These are phyloP conservation scores for Rhinolophus sinicus DNA, from an alignment of 2,113 vertebrate genomes.

Conservation along the genomic window DNA sequence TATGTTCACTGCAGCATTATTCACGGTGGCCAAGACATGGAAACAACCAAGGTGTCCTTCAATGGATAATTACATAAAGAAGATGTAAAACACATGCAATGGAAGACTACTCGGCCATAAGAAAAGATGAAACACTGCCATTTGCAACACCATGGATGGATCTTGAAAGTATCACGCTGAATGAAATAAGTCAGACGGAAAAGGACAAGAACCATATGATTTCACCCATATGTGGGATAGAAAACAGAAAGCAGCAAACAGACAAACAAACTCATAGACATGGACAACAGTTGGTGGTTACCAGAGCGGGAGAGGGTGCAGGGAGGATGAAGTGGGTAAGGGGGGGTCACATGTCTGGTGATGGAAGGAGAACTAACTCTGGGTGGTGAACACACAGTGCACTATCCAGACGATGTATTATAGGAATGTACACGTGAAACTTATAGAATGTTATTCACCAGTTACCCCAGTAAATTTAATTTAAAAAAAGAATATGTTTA, in stretches of 20 bases:
- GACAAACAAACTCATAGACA: not conserved
- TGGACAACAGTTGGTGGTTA: not conserved
- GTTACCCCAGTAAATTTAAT: not conserved
- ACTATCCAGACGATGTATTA: rapidly evolving
- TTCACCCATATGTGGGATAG: not conserved
- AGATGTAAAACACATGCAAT: rapidly evolving
- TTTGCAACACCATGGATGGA: rapidly evolving
- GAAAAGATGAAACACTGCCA: not conserved
- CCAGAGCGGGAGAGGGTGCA: not conserved
- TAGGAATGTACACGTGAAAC: not conserved
- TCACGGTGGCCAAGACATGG: not conserved
- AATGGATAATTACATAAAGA: not conserved
- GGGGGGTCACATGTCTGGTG: not conserved
- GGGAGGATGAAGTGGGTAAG: not conserved
- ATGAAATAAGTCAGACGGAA: not conserved
- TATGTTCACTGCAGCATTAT: not conserved
- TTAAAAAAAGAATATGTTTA: not conserved
- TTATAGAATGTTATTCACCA: not conserved
- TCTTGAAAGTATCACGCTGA: rapidly evolving
- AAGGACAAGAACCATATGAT: not conserved
- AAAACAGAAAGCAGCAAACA: not conserved
- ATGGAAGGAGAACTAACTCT: not conserved
- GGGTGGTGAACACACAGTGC: not conserved
- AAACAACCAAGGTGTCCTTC: not conserved
- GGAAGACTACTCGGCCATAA: not conserved